Evolutionary conservation across 2,888 invertebrate species (phyloP).

Genomic region (Eudemis profundana): DNA sequence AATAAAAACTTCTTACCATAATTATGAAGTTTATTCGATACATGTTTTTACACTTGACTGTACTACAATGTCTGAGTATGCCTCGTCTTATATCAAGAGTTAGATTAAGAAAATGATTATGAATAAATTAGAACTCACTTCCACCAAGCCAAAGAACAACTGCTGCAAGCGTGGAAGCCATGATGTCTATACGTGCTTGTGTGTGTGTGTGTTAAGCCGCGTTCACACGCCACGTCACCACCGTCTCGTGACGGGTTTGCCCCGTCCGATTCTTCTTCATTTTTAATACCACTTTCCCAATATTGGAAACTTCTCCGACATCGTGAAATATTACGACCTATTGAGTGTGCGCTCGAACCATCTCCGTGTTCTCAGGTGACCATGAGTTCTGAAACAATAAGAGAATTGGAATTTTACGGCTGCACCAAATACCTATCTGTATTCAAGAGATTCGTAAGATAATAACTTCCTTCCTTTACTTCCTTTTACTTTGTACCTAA

Average conservation of each 20-base stretch:
- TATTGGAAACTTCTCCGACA: conserved; percentile 60
- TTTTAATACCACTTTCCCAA: conserved; percentile 61
- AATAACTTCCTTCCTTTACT: background rate
- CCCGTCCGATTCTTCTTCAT: conserved; percentile 67
- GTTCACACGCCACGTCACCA: conserved; percentile 71
- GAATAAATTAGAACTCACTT: conserved; percentile 65
- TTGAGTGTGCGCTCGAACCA: conserved; percentile 50
- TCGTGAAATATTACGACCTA: conserved; percentile 58
- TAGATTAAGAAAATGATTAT: background rate
- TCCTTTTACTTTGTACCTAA: too few relatives aligned
- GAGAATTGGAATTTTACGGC: conserved; percentile 20
- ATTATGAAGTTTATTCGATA: too few relatives aligned
- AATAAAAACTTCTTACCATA: too few relatives aligned
- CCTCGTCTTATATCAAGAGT: too few relatives aligned
- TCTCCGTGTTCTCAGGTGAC: conserved; percentile 57
- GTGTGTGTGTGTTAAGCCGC: conserved; percentile 46
- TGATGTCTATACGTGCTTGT: conserved; percentile 58
- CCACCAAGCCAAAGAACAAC: conserved; percentile 78
- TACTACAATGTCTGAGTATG: too few relatives aligned
- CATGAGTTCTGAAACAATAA: conserved; percentile 48
- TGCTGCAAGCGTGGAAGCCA: conserved; percentile 75
- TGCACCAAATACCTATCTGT: background rate
- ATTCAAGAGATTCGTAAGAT: background rate
- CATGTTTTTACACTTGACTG: too few relatives aligned
- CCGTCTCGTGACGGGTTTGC: conserved; percentile 60